Evolutionary conservation across 2,888 invertebrate genomes (phyloP), one percentile per base, ranked within the genome.

Genomic region (Mylabris sibirica): DNA sequence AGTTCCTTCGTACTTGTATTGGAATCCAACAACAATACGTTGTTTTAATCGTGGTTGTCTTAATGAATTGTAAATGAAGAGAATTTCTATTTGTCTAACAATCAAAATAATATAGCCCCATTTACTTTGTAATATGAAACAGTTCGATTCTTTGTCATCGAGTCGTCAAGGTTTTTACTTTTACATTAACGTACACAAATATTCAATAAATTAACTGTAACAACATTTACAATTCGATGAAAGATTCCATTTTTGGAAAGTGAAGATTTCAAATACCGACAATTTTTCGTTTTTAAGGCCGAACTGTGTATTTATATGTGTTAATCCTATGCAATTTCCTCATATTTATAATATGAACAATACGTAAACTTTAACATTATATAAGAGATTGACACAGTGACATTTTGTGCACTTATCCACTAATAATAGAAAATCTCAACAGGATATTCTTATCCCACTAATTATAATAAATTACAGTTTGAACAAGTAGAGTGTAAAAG

Each of bases 121-220:
- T 57, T 57, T 57, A 24, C 57, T 24, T 30, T 30, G 8, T 6
- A 30, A 30, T 30, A 57, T 12, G 2, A 57, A 57, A 53, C 3
- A 22, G 5, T 12, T 24, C 57, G 12, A 11, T 12, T 57, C 57
- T 24, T 57, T 57, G 57, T 57, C 12, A 24, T 22, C 3, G 11
- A 57, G 57, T 57, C 20, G 57, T 24, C 57, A 57, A 57, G 57
- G 57, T 57, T 57, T 24, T 57, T 57, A 57, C 57, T 57, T 57
- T 57, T 57, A 57, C 57, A 57, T 57, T 57, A 30, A 6, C 30
- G 0, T 30, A 20, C 49, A 57, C 6, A 57, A 44, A 44, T 44
- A 44, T 44, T 17, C 44, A 44, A 44, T 44, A 17, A 44, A 44
- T 44, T 22, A 53, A 53, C 49, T 20, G 49, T 53, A 53, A 22